These are phyloP conservation scores for Diachrysia chrysitis DNA, from an alignment of 2,888 invertebrate species.

Conservation along the genomic window DNA sequence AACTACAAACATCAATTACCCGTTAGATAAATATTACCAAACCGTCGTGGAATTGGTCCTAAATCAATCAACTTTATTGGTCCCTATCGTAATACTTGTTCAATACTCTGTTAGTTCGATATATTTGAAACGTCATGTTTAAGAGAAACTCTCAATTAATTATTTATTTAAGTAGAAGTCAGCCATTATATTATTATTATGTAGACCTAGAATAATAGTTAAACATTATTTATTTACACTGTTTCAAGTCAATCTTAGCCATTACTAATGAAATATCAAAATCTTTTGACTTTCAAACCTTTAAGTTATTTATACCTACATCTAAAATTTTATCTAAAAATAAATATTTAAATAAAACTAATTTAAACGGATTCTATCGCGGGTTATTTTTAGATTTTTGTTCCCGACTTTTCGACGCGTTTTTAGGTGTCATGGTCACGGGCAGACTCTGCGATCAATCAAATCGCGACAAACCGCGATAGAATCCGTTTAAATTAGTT, in stretches of 20 bases:
- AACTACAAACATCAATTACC: background rate
- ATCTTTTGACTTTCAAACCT: no score
- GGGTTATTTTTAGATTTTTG: no score
- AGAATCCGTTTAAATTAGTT: no score
- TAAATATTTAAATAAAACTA: no score
- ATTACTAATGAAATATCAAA: background rate
- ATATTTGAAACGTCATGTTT: slow-evolving; percentile 3
- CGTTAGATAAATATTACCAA: background rate
- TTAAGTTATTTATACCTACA: no score
- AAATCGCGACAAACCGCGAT: no score
- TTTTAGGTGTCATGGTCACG: no score
- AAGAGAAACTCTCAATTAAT: background rate
- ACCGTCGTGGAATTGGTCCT: slow-evolving; percentile 2
- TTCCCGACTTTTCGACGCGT: no score
- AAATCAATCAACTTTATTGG: background rate
- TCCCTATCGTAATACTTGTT: background rate
- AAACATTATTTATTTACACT: background rate
- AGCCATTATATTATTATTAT: background rate
- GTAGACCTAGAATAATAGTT: background rate
- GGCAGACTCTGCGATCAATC: no score
- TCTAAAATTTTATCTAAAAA: no score
- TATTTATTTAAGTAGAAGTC: background rate
- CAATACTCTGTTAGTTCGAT: background rate
- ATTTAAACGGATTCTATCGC: no score
- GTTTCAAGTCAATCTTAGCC: background rate